Percentiles rank a stretch among this genome's conserved stretches.
These are phyloP conservation scores for Drosophila sturtevanti DNA, from an alignment of 1,140 invertebrate species.

Conservation along the genomic window DNA sequence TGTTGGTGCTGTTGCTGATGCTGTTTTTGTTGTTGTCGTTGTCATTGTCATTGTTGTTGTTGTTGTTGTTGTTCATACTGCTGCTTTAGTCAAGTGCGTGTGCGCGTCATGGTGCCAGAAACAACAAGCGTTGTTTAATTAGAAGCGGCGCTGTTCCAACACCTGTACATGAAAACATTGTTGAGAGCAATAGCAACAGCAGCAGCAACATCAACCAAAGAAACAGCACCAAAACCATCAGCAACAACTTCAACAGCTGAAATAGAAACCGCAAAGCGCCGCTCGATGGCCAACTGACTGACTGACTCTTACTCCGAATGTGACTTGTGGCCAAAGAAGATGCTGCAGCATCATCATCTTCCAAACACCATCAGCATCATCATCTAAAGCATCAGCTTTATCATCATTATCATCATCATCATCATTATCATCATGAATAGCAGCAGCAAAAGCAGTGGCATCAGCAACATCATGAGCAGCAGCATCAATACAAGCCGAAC, in stretches of 20 bases:
- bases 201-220: neutral
- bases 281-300: slow-evolving; percentile 78
- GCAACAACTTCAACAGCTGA: slow-evolving; percentile 32
- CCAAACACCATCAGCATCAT: neutral
- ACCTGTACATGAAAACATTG: slow-evolving; percentile 57
- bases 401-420: slow-evolving; percentile 20
- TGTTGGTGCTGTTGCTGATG: slow-evolving; percentile 23
- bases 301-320: slow-evolving; percentile 42
- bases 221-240: slow-evolving; percentile 5
- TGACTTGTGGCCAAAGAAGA: slow-evolving; percentile 29
- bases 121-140: slow-evolving; percentile 69
- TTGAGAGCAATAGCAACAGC: neutral
- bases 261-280: slow-evolving; percentile 71
- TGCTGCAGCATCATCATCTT: slow-evolving; percentile 9
- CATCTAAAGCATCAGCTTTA: slow-evolving; percentile 25
- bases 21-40: slow-evolving; percentile 16
- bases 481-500: slow-evolving; percentile 54
- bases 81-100: slow-evolving; percentile 15
- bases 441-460: slow-evolving; percentile 23
- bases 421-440: slow-evolving; percentile 25
- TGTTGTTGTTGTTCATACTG: slow-evolving; percentile 23
- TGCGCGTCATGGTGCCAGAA: slow-evolving; percentile 22
- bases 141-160: slow-evolving; percentile 66
- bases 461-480: slow-evolving; percentile 22
- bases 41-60: slow-evolving; percentile 26